Evolutionary conservation across 2,113 vertebrate genomes (phyloP), one percentile per base, ranked within the genome.

Genomic region (Poeciliopsis prolifica): DNA sequence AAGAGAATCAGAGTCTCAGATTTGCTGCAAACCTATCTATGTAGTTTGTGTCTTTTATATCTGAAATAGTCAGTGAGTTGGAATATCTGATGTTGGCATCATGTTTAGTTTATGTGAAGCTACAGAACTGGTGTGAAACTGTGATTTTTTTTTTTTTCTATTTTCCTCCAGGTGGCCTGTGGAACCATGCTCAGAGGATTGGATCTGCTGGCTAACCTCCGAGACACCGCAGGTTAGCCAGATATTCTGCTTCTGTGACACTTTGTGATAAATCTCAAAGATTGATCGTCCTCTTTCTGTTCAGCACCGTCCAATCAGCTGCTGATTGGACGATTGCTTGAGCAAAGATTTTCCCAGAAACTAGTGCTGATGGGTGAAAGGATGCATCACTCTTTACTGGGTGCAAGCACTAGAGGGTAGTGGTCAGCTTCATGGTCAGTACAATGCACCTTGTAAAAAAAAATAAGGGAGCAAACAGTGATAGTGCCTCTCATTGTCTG

Each of bases 151-250:
- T 33, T 35, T 35, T 35, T 35, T 35, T 37, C 35, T 37, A 11
- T 37, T 37, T 17, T 37, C 65, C 64, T 72, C 3, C 80, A 98
- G 97, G 96, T 96, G 0, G 95, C 90, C 68, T 99, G 97, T 79
- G 90, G 94, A 12, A 92, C 80, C 40, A 95, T 99, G 88, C 86
- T 96, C 70, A 79, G 80, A 1, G 91, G 92, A 69, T 4, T 68
- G 4, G 93, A 94, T 54, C 87, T 92, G 5, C 65, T 97, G 63
- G 14, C 44, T 29, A 97, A 96, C 40, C 94, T 99, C 58, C 91
- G 94, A 63, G 90, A 94, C n/a, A 91, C 97, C 54, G 92, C 94
- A 37, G 97, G 97, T 68, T 82, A 3, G 29, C 0, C 86, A n/a
- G 44, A 48, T 1, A 48, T 5, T 19, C 44, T 48, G 44, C 44